phyloP scores from a whole-genome alignment of 2,888 invertebrate genomes.

The Nipponacmea schrenckii region DNA sequence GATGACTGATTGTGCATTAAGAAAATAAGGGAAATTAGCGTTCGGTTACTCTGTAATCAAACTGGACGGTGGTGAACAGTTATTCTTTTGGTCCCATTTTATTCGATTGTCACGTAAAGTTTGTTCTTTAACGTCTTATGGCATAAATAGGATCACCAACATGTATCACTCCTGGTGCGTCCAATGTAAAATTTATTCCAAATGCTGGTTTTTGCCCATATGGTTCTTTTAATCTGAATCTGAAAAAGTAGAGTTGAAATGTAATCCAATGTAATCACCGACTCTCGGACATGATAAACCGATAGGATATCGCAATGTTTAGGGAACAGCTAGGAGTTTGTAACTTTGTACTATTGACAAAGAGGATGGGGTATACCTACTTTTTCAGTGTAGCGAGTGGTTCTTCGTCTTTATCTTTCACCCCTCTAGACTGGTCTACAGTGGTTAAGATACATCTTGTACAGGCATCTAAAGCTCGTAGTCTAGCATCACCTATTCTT shows the following conservation, averaged over 20 bases:
- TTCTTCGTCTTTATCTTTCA: conserved; percentile 73
- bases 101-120: too few relatives aligned
- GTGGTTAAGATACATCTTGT: conserved; percentile 77
- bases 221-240: conserved; percentile 44
- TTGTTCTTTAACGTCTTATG: neutral
- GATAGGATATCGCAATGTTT: too few relatives aligned
- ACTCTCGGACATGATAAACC: too few relatives aligned
- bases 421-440: conserved; percentile 76
- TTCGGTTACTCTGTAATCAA: too few relatives aligned
- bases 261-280: too few relatives aligned
- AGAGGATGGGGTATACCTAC: conserved; percentile 67
- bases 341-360: neutral
- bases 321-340: neutral
- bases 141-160: conserved; percentile 54
- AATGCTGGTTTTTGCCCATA: conserved; percentile 51
- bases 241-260: conserved; percentile 23
- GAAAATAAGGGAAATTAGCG: too few relatives aligned
- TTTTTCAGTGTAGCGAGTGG: conserved; percentile 77
- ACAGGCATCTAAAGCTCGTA: conserved; percentile 35
- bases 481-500: conserved; percentile 35
- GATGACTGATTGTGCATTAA: too few relatives aligned
- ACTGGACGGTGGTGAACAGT: too few relatives aligned
- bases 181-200: conserved; percentile 46
- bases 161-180: conserved; percentile 40
- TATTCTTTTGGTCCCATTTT: too few relatives aligned